Evolutionary conservation across 1,140 invertebrate species (phyloP), one percentile per base, ranked within the genome.

Genomic region (Nautilus pompilius): DNA sequence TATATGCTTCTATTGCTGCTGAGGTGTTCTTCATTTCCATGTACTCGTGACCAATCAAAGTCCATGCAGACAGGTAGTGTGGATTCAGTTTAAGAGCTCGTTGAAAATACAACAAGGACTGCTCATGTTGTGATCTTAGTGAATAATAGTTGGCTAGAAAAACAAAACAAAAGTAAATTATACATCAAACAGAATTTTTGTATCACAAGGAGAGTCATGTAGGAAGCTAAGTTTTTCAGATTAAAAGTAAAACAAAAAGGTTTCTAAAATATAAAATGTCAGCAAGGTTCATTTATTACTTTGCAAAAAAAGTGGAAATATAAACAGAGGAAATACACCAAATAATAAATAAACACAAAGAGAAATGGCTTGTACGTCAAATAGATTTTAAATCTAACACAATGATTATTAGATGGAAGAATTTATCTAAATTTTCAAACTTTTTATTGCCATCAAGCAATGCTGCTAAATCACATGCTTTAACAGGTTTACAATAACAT

Each of bases 11-110:
- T 76, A 98, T 96, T 8, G 96, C 96, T 20, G 94, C 94, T 84
- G 95, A 94, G 0, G 93, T 95, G 82, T 99, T 99, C 82, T 99
- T 99, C 82, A 99, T 88, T 85, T 99, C 96, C 90, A 99, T 96
- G 83, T 94, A 99, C 83, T 99, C 97, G 80, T 99, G 97, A 0
- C 98, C 98, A 87, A 99, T 93, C 29, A 99, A 83, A 0, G 96
- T 98, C 95, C 96, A 99, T 0, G 95, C 95, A 2, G 93, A 83
- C 26, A 97, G 83, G 80, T 97, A 97, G 69, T 94, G 89, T 0
- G 96, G 95, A 86, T 98, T 96, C 0, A 99, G 80, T 80, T 93
- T 92, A 15, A 99, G 82, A 0, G 96, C 97, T 73, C 96, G 86
- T 76, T 96, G 93, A 78, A 99, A 98, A 84, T 99, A 99, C 66